Evolutionary conservation across 2,888 invertebrate species (phyloP).

Genomic region (Athrips mouffetella): DNA sequence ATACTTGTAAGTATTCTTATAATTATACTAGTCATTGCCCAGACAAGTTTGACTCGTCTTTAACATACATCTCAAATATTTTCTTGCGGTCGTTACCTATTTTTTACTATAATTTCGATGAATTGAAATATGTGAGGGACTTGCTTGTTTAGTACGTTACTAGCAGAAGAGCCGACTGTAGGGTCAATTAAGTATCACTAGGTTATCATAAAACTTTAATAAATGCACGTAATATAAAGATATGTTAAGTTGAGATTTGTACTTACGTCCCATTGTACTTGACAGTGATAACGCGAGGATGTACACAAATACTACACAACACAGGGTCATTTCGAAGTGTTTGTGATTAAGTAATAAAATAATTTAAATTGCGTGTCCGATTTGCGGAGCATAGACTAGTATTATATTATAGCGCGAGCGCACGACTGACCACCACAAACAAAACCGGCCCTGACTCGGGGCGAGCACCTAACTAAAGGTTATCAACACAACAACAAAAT

Average conservation of each 20-base stretch:
- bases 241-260: slow-evolving; percentile 3
- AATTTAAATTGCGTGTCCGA: slow-evolving; percentile 6
- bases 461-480: slow-evolving; percentile 47
- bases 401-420: too few species aligned
- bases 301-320: slow-evolving; percentile 22
- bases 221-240: neutral
- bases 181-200: slow-evolving; percentile 1
- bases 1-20: too few species aligned
- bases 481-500: slow-evolving; percentile 44
- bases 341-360: neutral
- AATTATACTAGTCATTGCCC: neutral
- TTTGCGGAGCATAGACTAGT: too few species aligned
- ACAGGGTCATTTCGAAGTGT: too few species aligned
- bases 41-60: slow-evolving; percentile 1
- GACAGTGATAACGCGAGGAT: slow-evolving; percentile 32
- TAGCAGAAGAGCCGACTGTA: neutral
- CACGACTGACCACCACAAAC: slow-evolving; percentile 47
- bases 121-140: too few species aligned
- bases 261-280: slow-evolving; percentile 42
- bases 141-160: too few species aligned
- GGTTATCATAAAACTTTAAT: neutral
- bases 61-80: neutral
- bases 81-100: neutral
- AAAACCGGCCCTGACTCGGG: slow-evolving; percentile 46
- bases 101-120: too few species aligned